A percentile compares a stretch with the other conserved stretches of the same genome.
phyloP scores from a whole-genome alignment of 2,113 vertebrate species.

The Mustela nigripes region DNA sequence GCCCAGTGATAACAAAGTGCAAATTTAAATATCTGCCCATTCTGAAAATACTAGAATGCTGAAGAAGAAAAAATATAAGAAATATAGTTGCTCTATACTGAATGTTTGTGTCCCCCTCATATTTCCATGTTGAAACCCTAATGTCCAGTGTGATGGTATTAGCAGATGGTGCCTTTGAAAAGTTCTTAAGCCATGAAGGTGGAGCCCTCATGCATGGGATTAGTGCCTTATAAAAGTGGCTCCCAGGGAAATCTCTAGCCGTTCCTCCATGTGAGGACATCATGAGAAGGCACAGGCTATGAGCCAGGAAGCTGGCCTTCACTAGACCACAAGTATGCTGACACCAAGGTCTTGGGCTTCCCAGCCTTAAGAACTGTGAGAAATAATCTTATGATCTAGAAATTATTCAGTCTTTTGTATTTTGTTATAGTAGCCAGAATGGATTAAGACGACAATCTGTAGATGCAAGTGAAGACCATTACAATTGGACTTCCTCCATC shows the following conservation, averaged over 20 bases:
- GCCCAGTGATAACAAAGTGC: not conserved
- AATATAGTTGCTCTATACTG: not conserved
- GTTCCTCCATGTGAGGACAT: not conserved
- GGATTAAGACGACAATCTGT: not conserved
- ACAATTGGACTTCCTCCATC: not conserved
- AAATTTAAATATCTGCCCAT: not conserved
- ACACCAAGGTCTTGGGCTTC: not conserved
- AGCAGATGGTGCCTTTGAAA: not conserved
- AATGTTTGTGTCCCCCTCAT: not conserved
- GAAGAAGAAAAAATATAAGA: not conserved
- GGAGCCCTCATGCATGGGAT: not conserved
- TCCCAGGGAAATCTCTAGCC: not conserved
- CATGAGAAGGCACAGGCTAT: not conserved
- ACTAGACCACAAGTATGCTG: not conserved
- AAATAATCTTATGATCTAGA: not conserved
- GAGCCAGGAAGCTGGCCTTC: not conserved
- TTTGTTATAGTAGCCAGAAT: not conserved
- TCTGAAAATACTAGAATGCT: not conserved
- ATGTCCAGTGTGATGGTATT: not conserved
- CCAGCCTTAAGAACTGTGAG: not conserved
- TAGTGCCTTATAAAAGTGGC: not conserved
- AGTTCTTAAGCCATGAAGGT: not conserved
- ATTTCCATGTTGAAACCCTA: not conserved
- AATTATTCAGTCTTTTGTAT: not conserved
- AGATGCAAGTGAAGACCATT: not conserved